Evolutionary conservation across 2,888 invertebrate species (phyloP).

Genomic region (Polymixis lichenea): DNA sequence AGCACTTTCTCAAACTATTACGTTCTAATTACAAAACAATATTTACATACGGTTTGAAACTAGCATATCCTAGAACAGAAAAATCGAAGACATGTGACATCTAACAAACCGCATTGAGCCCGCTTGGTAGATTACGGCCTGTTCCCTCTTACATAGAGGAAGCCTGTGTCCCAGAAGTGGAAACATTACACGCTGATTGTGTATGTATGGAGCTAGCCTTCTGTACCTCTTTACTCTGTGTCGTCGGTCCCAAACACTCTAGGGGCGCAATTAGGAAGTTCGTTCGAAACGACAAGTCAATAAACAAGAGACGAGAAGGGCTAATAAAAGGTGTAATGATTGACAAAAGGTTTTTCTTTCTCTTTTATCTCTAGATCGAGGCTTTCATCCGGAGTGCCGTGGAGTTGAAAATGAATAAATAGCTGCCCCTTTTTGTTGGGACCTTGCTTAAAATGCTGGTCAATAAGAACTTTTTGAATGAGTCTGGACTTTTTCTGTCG

Average conservation of each 20-base stretch:
- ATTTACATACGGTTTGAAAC: neutral
- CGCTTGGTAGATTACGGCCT: too few relatives aligned
- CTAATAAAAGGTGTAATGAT: conserved; percentile 63
- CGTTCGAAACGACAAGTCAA: conserved; percentile 50
- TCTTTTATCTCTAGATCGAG: conserved; percentile 53
- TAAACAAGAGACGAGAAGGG: conserved; percentile 48
- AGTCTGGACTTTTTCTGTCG: neutral
- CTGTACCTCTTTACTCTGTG: neutral
- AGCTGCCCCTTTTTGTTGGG: conserved; percentile 21
- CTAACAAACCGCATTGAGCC: too few relatives aligned
- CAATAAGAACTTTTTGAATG: conserved; percentile 1
- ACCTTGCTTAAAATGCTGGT: conserved; percentile 15
- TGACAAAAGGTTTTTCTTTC: conserved; percentile 60
- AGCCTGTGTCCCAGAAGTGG: too few relatives aligned
- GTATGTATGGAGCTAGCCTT: neutral
- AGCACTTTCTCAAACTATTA: neutral
- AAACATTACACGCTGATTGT: too few relatives aligned
- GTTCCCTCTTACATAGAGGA: too few relatives aligned
- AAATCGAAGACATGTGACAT: too few relatives aligned
- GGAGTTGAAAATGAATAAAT: conserved; percentile 51
- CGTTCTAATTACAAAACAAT: neutral
- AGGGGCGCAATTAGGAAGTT: conserved; percentile 56
- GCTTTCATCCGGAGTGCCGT: conserved; percentile 46
- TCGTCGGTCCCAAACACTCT: conserved; percentile 28
- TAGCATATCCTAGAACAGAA: too few relatives aligned